phyloP scores from a whole-genome alignment of 2,888 invertebrate genomes.

The Anaspis maculata region DNA sequence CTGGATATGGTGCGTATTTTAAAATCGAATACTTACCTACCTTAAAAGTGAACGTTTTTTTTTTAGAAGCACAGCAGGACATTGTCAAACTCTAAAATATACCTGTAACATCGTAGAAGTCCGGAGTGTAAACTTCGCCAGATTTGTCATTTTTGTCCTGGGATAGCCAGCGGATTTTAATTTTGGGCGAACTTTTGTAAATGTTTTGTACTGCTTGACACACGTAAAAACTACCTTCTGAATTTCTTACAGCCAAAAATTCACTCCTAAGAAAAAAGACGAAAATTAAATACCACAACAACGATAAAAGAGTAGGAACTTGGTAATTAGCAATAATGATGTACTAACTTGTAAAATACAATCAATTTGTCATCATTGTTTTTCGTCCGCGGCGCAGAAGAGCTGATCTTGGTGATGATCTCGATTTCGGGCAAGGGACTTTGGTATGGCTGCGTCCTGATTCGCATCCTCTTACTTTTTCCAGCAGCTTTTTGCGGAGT shows the following conservation, averaged over 20 bases:
- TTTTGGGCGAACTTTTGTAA: constrained; percentile 74
- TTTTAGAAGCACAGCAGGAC: no score
- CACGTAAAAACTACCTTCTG: constrained; percentile 79
- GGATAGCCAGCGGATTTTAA: constrained; percentile 85
- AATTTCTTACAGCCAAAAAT: constrained; percentile 84
- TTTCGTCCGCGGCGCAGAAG: constrained; percentile 48
- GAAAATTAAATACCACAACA: no score
- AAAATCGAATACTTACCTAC: no score
- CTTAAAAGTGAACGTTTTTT: no score
- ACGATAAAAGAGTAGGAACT: no score
- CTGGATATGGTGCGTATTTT: no score
- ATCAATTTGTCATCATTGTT: constrained; percentile 71
- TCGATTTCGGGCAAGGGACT: constrained; percentile 72
- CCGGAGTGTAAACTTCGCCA: constrained; percentile 73
- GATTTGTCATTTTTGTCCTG: constrained; percentile 60
- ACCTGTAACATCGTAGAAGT: constrained; percentile 85
- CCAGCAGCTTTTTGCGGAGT: constrained; percentile 10
- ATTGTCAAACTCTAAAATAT: constrained; percentile 17
- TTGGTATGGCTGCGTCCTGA: constrained; percentile 73
- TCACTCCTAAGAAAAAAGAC: constrained; percentile 58
- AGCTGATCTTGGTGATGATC: constrained; percentile 64
- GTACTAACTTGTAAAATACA: constrained; percentile 76
- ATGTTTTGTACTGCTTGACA: constrained; percentile 89
- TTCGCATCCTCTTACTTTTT: constrained; percentile 48
- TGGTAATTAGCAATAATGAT: no score